Conservation (phyloP, 2,888 invertebrate species). For the Acanthosepion pharaonis region DNA sequence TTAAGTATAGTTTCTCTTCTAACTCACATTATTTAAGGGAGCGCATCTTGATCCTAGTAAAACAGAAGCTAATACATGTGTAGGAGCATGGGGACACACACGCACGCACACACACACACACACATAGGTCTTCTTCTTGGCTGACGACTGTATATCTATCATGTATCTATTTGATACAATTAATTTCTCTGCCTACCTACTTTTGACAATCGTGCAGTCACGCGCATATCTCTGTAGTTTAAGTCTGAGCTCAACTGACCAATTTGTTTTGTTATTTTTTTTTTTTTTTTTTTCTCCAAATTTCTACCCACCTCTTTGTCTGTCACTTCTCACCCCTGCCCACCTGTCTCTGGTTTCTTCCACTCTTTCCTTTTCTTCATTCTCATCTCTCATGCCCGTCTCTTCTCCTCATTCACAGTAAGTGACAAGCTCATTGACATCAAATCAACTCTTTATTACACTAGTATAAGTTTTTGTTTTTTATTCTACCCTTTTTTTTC, state of each 20-base stretch:
- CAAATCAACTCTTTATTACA: too few species aligned
- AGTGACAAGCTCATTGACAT: too few species aligned
- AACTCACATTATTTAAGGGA: neutral
- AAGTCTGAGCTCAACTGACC: neutral
- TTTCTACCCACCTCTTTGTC: neutral
- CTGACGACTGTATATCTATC: neutral
- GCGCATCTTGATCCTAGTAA: neutral
- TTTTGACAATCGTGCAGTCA: neutral
- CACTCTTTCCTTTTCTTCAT: neutral
- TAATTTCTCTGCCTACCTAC: neutral
- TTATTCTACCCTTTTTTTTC: too few species aligned
- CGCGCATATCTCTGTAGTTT: neutral
- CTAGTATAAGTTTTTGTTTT: too few species aligned
- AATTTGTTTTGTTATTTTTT: neutral
- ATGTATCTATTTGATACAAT: neutral
- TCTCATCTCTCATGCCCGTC: neutral
- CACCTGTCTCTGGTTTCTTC: neutral
- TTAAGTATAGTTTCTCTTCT: too few species aligned
- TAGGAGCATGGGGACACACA: neutral
- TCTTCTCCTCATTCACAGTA: neutral
- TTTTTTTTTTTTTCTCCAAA: neutral
- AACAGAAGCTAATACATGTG: neutral
- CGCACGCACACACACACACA: neutral
- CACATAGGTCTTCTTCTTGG: too few species aligned
- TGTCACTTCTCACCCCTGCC: neutral